phyloP scores from a whole-genome alignment of 1,140 invertebrate species.

The Drosophila lini region DNA sequence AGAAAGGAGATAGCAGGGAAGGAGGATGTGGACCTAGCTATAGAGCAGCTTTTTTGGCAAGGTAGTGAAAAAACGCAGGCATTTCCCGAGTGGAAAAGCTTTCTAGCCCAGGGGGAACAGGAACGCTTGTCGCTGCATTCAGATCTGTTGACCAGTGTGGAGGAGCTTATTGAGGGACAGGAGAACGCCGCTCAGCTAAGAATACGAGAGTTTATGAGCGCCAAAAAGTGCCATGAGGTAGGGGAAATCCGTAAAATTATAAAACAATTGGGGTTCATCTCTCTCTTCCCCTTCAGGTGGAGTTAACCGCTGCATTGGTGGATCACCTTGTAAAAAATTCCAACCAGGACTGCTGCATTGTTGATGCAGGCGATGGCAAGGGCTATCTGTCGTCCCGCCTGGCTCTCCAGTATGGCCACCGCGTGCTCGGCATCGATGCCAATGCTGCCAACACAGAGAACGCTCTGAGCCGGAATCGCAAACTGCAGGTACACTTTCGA shows the following conservation, averaged over 20 bases:
- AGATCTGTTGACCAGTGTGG: conserved; percentile 82
- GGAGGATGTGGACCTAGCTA: conserved; percentile 41
- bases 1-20: conserved; percentile 85
- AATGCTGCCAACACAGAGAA: conserved; percentile 87
- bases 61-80: conserved; percentile 16
- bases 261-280: neutral
- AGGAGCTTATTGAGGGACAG: conserved; percentile 50
- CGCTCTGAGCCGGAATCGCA: conserved; percentile 87
- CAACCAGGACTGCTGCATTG: conserved; percentile 84
- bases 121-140: conserved; percentile 78
- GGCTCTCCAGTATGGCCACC: conserved; percentile 88
- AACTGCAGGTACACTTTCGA: conserved; percentile 86
- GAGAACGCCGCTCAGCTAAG: conserved; percentile 72
- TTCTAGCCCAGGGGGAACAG: conserved; percentile 49
- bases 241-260: neutral
- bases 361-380: conserved; percentile 95
- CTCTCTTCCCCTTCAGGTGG: conserved; percentile 78
- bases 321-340: conserved; percentile 58
- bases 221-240: conserved; percentile 94
- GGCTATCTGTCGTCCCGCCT: conserved; percentile 92
- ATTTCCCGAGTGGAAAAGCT: conserved; percentile 56
- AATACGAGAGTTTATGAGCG: conserved; percentile 89
- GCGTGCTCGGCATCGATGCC: conserved; percentile 92
- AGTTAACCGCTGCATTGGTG: conserved; percentile 86
- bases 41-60: conserved; percentile 68